Base-by-base conservation (phyloP, 2,113 vertebrate species). In the Fukomys damarensis region DNA sequence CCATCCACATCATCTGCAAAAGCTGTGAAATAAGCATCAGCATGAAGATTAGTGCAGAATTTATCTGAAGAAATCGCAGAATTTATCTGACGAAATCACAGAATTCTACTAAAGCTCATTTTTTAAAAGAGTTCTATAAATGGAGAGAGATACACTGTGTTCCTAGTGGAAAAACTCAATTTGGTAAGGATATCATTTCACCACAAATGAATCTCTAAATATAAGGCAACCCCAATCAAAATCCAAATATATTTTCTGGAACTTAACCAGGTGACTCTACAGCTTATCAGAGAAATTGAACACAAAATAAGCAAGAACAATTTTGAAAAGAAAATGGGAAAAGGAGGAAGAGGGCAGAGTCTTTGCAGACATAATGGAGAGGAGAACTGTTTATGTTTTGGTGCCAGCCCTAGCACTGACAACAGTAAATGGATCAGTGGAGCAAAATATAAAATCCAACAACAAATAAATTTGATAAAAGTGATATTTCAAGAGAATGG, bases 191-290 rank as follows among this genome's bases (percentile, higher is more conserved):
- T 91, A 70, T 88, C 63, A 46, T 88, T 87, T 97, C 93, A 81
- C 88, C 70, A 94, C 93, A 95, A 92, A 74, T 63, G 81, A 92
- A 46, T 81, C 89, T 96, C 93, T 96, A 87, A 91, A 86, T 85
- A 90, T 70, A 93, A 93, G 92, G 82, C 35, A 68, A 65, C 38
- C 35, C 76, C 35, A 88, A 58, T 86, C 58, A 97, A 68, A 95
- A 86, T 81, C 86, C 77, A 86, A 43, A 58, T 84, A 85, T 85
- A 22, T 63, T 76, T 85, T 93, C 93, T 91, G 86, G 38, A 81
- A 81, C 20, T 49, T 94, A 61, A 46, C 72, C 43, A 56, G 82
- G 61, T 32, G 65, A 65, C 81, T 96, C 82, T 72, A 41, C 79
- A 88, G 59, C 89, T 88, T 54, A 76, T 87, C 77, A 65, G 66